These are phyloP conservation scores for Drosophila sturtevanti DNA, from an alignment of 1,140 invertebrate species.

Conservation along the genomic window DNA sequence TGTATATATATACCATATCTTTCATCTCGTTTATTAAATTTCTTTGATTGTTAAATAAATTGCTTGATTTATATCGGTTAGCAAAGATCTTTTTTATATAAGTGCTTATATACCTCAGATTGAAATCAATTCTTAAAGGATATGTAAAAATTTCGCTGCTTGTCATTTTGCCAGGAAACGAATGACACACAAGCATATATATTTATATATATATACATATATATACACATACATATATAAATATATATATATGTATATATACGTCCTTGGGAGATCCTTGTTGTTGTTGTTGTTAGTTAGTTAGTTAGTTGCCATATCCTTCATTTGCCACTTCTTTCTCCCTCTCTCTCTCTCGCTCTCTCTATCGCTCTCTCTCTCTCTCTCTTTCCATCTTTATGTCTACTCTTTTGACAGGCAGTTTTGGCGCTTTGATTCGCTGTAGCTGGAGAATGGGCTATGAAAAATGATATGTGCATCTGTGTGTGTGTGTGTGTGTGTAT, in stretches of 20 bases:
- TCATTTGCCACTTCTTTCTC: constrained; percentile 32
- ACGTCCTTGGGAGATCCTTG: not conserved
- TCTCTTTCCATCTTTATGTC: not conserved
- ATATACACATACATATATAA: no score
- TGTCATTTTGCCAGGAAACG: constrained; percentile 26
- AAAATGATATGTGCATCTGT: constrained; percentile 59
- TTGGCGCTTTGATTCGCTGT: constrained; percentile 71
- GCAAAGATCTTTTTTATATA: not conserved
- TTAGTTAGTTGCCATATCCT: constrained; percentile 47
- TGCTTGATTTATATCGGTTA: no score
- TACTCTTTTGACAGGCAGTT: constrained; percentile 68
- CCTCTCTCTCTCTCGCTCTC: not conserved
- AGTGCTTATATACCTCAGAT: no score
- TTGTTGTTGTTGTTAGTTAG: constrained; percentile 51
- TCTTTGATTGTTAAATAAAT: no score
- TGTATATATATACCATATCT: not conserved
- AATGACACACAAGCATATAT: constrained; percentile 6
- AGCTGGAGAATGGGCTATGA: constrained; percentile 53
- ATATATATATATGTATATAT: constrained; percentile 16
- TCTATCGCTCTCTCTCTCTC: not conserved
- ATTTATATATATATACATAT: constrained; percentile 3
- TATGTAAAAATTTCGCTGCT: constrained; percentile 5
- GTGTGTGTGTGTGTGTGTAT: constrained; percentile 17
- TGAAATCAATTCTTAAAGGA: not conserved
- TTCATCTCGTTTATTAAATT: no score